phyloP scores from a whole-genome alignment of 2,797 vertebrate genomes.

The Crocidura indochinensis region DNA sequence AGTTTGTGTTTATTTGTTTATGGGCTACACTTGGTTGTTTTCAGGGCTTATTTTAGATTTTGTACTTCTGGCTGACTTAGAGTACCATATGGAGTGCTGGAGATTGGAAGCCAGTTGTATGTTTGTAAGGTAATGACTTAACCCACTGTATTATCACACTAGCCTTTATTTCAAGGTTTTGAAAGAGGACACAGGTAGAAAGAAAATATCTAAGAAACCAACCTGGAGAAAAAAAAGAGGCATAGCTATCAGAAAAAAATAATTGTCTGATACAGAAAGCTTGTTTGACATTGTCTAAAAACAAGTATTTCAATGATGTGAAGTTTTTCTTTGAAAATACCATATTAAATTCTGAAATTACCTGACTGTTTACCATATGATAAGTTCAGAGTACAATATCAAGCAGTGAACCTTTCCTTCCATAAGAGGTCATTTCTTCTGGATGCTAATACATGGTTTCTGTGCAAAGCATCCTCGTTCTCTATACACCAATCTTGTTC shows the following conservation, averaged over 20 bases:
- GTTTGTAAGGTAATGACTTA: too few species aligned
- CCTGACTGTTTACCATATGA: slow-evolving; percentile 11
- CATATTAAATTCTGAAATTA: slow-evolving; percentile 41
- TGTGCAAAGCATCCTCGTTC: slow-evolving; percentile 66
- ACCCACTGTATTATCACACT: too few species aligned
- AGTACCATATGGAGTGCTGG: too few species aligned
- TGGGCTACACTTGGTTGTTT: too few species aligned
- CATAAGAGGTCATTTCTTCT: slow-evolving; percentile 60
- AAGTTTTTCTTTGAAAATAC: slow-evolving; percentile 43
- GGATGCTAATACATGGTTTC: slow-evolving; percentile 67
- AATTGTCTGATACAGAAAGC: slow-evolving; percentile 10
- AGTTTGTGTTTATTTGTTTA: too few species aligned
- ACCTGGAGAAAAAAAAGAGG: background rate
- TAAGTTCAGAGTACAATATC: slow-evolving; percentile 55
- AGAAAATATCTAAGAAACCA: background rate
- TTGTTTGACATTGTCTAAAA: background rate
- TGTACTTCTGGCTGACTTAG: too few species aligned
- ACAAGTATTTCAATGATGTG: too few species aligned
- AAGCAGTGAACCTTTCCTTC: slow-evolving; percentile 38
- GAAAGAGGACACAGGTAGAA: background rate
- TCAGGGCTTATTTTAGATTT: too few species aligned
- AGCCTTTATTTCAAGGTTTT: slow-evolving; percentile 8
- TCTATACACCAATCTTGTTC: slow-evolving; percentile 67
- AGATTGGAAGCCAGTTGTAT: too few species aligned
- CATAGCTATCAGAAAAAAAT: background rate